These are phyloP conservation scores for Agapostemon virescens DNA, from an alignment of 2,888 invertebrate species.

Conservation along the genomic window DNA sequence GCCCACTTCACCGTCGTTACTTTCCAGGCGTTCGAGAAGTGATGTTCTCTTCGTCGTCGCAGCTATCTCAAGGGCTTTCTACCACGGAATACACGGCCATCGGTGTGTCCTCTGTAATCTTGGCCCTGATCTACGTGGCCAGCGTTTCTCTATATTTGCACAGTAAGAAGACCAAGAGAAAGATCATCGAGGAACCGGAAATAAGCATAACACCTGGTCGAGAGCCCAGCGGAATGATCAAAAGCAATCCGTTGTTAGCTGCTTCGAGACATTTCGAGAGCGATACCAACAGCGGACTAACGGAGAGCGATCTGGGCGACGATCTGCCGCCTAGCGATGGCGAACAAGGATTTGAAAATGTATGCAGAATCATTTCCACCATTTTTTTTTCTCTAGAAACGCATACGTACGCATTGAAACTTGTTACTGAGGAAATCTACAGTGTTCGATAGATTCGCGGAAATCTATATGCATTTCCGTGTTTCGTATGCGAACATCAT, in stretches of 20 bases:
- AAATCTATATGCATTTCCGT: too few species aligned
- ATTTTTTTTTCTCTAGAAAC: not conserved
- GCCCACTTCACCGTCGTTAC: not conserved
- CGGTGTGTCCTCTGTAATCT: slow-evolving; percentile 90
- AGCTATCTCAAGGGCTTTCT: slow-evolving; percentile 84
- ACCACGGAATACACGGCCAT: slow-evolving; percentile 91
- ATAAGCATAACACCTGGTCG: slow-evolving; percentile 75
- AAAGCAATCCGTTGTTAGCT: slow-evolving; percentile 88
- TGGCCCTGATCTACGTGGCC: slow-evolving; percentile 93
- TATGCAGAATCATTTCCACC: slow-evolving; percentile 37
- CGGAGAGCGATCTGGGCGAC: slow-evolving; percentile 75
- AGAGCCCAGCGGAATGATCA: slow-evolving; percentile 87
- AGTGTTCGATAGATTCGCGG: too few species aligned
- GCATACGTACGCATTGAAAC: too few species aligned
- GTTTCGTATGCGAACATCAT: too few species aligned
- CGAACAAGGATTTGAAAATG: slow-evolving; percentile 75
- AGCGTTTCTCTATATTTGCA: slow-evolving; percentile 92
- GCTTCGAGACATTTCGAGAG: slow-evolving; percentile 84
- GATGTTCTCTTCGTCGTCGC: slow-evolving; percentile 84
- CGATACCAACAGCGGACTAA: slow-evolving; percentile 73
- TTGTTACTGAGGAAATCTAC: too few species aligned
- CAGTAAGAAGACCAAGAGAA: slow-evolving; percentile 85
- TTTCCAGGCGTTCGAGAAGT: slow-evolving; percentile 89
- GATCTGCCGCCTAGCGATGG: slow-evolving; percentile 73
- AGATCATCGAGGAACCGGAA: slow-evolving; percentile 73